Conservation (phyloP, 2,797 vertebrate species). For the Neosilurus mollespiculum region DNA sequence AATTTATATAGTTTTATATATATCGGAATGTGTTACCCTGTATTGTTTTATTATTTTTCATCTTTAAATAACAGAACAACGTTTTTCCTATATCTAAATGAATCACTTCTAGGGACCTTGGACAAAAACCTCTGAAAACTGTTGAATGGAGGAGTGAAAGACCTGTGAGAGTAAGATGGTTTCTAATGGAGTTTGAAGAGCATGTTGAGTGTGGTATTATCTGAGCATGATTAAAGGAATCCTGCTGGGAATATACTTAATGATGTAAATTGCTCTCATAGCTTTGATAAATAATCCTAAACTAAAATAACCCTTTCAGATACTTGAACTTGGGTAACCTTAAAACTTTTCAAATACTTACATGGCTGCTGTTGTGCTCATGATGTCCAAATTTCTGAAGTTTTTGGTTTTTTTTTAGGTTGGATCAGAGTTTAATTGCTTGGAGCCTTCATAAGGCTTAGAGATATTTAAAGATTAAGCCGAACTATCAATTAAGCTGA, state of each 20-base stretch:
- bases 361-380: background rate
- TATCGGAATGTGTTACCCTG: no score
- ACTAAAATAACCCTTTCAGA: background rate
- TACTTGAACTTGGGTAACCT: background rate
- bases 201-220: slow-evolving; percentile 18
- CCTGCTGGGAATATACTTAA: background rate
- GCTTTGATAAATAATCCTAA: slow-evolving; percentile 15
- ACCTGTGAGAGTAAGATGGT: background rate
- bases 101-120: background rate
- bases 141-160: background rate
- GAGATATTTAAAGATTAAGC: slow-evolving; percentile 12
- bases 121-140: background rate
- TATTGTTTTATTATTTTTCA: no score
- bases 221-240: slow-evolving; percentile 17
- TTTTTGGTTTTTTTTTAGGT: background rate
- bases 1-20: no score
- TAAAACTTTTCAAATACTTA: slow-evolving; percentile 10
- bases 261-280: slow-evolving; percentile 10
- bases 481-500: background rate
- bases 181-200: background rate
- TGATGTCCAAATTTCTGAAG: background rate
- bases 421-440: slow-evolving; percentile 2
- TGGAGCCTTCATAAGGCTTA: background rate
- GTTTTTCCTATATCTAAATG: background rate
- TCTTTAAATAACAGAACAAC: no score